A percentile compares a stretch with the other conserved stretches of the same genome.
phyloP scores from a whole-genome alignment of 2,113 vertebrate genomes.

The Capreolus pygargus region DNA sequence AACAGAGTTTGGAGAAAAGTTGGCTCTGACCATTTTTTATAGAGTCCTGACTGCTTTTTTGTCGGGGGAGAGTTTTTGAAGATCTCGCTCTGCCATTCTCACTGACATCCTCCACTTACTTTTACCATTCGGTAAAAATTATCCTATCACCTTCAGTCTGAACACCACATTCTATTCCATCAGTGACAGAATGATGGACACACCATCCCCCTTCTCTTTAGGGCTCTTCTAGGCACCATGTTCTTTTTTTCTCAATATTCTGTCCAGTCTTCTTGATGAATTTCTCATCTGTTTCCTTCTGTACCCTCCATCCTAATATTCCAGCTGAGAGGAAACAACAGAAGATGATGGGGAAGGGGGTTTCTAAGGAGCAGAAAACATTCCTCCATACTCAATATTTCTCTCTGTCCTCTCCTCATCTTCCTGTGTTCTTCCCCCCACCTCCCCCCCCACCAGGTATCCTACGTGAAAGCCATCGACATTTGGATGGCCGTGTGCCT shows the following conservation, averaged over 20 bases:
- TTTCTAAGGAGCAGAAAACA: background rate
- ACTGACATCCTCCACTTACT: background rate
- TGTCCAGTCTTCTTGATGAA: background rate
- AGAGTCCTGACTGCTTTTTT: background rate
- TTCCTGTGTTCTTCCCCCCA: background rate
- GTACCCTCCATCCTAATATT: background rate
- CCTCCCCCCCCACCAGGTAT: constrained; percentile 85
- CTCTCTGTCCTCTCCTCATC: background rate
- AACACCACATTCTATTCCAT: background rate
- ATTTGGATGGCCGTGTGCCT: constrained; percentile 99
- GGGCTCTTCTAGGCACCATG: background rate
- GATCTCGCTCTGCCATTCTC: background rate
- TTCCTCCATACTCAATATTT: background rate
- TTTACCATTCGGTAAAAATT: background rate
- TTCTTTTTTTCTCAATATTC: background rate
- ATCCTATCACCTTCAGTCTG: background rate
- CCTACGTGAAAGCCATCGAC: constrained; percentile 98
- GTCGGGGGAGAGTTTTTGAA: background rate
- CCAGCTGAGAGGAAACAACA: background rate
- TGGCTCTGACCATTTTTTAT: background rate
- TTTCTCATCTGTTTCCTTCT: background rate
- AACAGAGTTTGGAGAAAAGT: background rate
- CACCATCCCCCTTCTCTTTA: background rate
- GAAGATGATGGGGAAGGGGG: background rate
- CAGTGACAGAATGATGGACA: background rate